A percentile compares a stretch with the other conserved stretches of the same genome.
phyloP scores from a whole-genome alignment of 2,888 invertebrate genomes.

The Boloria selene region DNA sequence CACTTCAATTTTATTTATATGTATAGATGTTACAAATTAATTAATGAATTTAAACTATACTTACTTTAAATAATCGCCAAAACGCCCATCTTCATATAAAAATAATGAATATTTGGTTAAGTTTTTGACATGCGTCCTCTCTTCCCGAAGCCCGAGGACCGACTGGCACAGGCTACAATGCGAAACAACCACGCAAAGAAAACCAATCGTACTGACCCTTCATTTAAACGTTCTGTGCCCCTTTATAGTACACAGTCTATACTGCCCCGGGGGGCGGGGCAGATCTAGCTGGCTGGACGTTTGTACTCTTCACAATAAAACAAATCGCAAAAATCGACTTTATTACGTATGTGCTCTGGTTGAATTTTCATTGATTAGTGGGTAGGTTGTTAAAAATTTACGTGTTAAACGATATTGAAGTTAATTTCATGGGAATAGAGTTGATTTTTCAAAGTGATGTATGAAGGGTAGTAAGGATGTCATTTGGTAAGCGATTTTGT shows the following conservation, averaged over 20 bases:
- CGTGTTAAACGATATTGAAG: conserved; percentile 21
- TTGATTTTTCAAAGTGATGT: conserved; percentile 1
- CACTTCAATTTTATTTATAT: no score
- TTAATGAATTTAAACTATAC: conserved; percentile 43
- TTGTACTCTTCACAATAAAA: neutral
- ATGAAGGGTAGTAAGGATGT: conserved; percentile 10
- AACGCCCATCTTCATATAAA: conserved; percentile 47
- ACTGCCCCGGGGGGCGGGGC: conserved; percentile 45
- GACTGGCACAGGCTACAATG: conserved; percentile 49
- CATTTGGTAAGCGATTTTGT: conserved; percentile 11
- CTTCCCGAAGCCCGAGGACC: conserved; percentile 48
- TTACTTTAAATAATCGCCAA: conserved; percentile 57
- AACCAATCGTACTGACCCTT: conserved; percentile 57
- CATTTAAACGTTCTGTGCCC: conserved; percentile 50
- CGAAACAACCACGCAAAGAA: conserved; percentile 48
- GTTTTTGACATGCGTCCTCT: conserved; percentile 44
- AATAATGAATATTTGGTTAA: conserved; percentile 39
- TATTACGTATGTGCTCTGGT: neutral
- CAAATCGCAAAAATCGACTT: conserved; percentile 20
- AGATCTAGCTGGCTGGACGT: conserved; percentile 50
- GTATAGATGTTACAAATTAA: no score
- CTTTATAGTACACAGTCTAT: conserved; percentile 49
- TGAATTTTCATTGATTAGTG: neutral
- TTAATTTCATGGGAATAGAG: conserved; percentile 14
- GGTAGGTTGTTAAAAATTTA: neutral